A percentile compares a stretch with the other conserved stretches of the same genome.
Evolutionary conservation across 1,140 invertebrate species (phyloP).

Genomic region (Dryas iulia): DNA sequence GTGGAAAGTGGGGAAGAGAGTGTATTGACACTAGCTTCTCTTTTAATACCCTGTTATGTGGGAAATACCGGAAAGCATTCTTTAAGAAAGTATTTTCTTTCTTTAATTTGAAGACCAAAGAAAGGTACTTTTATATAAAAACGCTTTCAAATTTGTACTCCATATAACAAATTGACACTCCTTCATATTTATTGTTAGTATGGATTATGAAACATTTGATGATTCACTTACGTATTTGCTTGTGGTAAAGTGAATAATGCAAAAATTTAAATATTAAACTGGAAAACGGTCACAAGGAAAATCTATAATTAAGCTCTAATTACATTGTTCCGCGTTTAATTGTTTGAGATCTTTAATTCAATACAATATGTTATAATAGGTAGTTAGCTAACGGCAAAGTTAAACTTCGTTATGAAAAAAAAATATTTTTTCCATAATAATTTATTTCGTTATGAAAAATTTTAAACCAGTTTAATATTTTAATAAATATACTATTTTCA

Average conservation of each 20-base stretch:
- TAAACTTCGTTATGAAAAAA: neutral
- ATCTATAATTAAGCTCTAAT: neutral
- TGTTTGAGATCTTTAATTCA: neutral
- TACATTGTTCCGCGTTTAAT: neutral
- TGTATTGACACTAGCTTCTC: no score
- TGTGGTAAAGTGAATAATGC: neutral
- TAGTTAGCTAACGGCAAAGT: neutral
- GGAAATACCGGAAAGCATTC: no score
- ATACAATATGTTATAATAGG: neutral
- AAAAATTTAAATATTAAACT: neutral
- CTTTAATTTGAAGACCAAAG: no score
- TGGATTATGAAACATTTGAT: neutral
- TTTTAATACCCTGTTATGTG: no score
- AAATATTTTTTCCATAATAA: neutral
- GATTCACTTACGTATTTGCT: neutral
- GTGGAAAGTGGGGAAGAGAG: no score
- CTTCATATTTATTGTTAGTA: neutral
- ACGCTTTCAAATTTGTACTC: no score
- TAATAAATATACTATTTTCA: no score
- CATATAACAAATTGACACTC: neutral
- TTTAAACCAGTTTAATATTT: no score
- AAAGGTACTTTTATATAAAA: no score
- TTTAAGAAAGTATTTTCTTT: no score
- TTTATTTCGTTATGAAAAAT: neutral
- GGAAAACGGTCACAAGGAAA: neutral